Conservation (phyloP, 2,797 vertebrate genomes). For the Cetoscarus ocellatus region DNA sequence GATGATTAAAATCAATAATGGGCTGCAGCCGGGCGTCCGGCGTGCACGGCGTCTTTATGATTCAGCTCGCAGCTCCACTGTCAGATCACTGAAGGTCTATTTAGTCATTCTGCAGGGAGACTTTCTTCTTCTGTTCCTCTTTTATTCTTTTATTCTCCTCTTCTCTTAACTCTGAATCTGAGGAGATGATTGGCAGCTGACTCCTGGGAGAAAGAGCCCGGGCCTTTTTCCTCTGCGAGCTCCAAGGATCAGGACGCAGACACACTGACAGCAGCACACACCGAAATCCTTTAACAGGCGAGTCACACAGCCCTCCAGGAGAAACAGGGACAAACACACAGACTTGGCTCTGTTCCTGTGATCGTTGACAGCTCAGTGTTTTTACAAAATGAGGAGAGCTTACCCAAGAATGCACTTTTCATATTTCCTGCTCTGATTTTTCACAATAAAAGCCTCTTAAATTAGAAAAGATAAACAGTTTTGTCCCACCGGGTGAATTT, state of each 20-base stretch:
- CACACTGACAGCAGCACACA: slow-evolving; percentile 67
- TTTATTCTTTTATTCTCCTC: slow-evolving; percentile 58
- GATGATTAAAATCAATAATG: slow-evolving; percentile 84
- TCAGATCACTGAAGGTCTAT: slow-evolving; percentile 83
- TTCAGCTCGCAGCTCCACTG: slow-evolving; percentile 77
- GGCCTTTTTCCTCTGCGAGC: slow-evolving; percentile 74
- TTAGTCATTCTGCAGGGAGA: slow-evolving; percentile 80
- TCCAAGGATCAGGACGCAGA: slow-evolving; percentile 76
- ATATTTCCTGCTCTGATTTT: background rate
- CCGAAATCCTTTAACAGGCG: slow-evolving; percentile 49
- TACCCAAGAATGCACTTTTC: slow-evolving; percentile 4
- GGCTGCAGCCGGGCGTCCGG: slow-evolving; percentile 67
- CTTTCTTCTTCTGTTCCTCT: slow-evolving; percentile 58
- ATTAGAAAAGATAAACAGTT: background rate
- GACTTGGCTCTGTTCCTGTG: slow-evolving; percentile 34
- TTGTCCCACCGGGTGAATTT: background rate
- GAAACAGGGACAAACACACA: slow-evolving; percentile 36
- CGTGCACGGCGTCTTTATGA: slow-evolving; percentile 73
- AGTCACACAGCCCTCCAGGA: slow-evolving; percentile 48
- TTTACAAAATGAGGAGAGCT: slow-evolving; percentile 31
- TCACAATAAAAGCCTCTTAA: background rate
- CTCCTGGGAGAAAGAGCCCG: slow-evolving; percentile 78
- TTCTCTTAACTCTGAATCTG: slow-evolving; percentile 69
- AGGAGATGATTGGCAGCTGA: slow-evolving; percentile 87
- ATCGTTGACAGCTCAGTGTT: slow-evolving; percentile 46